These are phyloP conservation scores for Drosophila antonietae DNA, from an alignment of 2,888 invertebrate species.

Conservation along the genomic window DNA sequence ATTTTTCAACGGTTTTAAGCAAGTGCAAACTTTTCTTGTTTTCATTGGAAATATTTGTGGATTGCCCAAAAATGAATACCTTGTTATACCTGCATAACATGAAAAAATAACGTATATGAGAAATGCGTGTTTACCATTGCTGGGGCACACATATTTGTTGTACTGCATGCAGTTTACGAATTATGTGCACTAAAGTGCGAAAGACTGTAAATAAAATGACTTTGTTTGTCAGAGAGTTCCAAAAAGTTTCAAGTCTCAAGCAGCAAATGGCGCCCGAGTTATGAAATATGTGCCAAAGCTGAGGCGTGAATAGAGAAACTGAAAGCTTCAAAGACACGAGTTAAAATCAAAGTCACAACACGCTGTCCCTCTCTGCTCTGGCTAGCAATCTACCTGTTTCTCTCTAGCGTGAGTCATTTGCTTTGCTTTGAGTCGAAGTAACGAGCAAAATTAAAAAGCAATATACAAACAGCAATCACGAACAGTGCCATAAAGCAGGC, in stretches of 20 bases:
- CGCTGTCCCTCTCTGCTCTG: neutral
- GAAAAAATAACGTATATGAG: constrained; percentile 7
- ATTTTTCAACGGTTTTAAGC: neutral
- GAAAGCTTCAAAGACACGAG: constrained; percentile 11
- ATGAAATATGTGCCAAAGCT: constrained; percentile 67
- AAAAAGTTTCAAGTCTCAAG: constrained; percentile 46
- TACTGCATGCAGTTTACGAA: constrained; percentile 51
- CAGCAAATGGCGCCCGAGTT: constrained; percentile 44
- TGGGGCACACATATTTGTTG: constrained; percentile 14
- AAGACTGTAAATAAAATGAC: constrained; percentile 40
- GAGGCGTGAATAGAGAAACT: constrained; percentile 56
- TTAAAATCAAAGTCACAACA: constrained; percentile 26
- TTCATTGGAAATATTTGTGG: constrained; percentile 8
- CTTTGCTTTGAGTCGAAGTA: constrained; percentile 38
- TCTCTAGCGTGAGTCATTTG: neutral
- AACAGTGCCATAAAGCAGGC: constrained; percentile 41
- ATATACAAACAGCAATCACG: constrained; percentile 77
- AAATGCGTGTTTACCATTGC: constrained; percentile 19
- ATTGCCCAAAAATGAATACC: neutral
- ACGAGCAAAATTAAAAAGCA: constrained; percentile 78
- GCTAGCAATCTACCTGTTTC: neutral
- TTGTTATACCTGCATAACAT: constrained; percentile 4
- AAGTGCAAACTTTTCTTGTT: neutral
- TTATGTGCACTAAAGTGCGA: constrained; percentile 33
- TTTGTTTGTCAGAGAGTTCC: constrained; percentile 64